Percentiles rank a stretch among this genome's conserved stretches.
phyloP scores from a whole-genome alignment of 2,888 invertebrate species.

The Syrphus vitripennis region DNA sequence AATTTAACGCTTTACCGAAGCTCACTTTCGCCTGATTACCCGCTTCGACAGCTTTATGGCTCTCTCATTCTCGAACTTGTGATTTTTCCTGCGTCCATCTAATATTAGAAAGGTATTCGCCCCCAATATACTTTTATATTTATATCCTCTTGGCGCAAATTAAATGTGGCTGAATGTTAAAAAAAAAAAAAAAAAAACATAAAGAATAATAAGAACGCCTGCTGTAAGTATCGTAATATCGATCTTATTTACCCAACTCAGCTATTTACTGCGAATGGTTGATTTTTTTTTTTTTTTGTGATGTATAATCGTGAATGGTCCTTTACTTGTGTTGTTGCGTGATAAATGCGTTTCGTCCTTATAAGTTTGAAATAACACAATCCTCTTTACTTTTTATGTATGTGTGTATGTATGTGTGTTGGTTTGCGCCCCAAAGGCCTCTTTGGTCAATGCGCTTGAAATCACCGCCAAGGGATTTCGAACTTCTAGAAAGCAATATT shows the following conservation, averaged over 20 bases:
- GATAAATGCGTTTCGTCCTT: slow-evolving; percentile 61
- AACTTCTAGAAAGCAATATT: slow-evolving; percentile 47
- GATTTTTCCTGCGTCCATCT: not conserved
- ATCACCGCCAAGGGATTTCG: slow-evolving; percentile 59
- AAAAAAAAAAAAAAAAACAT: slow-evolving; percentile 7
- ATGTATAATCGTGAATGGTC: not conserved
- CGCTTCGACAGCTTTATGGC: not conserved
- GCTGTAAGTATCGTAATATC: not conserved
- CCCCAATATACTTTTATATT: slow-evolving; percentile 21
- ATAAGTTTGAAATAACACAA: slow-evolving; percentile 7
- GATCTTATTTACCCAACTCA: slow-evolving; percentile 23
- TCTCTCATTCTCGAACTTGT: not conserved
- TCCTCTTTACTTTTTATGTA: slow-evolving; percentile 38
- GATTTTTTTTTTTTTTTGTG: not conserved
- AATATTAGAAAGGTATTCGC: slow-evolving; percentile 1
- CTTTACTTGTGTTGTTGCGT: slow-evolving; percentile 11
- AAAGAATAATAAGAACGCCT: slow-evolving; percentile 9
- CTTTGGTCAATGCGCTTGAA: slow-evolving; percentile 54
- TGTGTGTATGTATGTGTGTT: no score
- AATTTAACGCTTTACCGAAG: slow-evolving; percentile 58
- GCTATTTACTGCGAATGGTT: slow-evolving; percentile 15
- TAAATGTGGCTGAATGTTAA: slow-evolving; percentile 40
- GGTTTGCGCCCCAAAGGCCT: slow-evolving; percentile 15
- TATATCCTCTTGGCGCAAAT: slow-evolving; percentile 52
- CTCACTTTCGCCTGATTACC: slow-evolving; percentile 45